A percentile compares a stretch with the other conserved stretches of the same genome.
Evolutionary conservation across 30 jellyfish, hydroid and myxozoan species (phyloP).

Genomic region (Chrysaora quinquecirrha): DNA sequence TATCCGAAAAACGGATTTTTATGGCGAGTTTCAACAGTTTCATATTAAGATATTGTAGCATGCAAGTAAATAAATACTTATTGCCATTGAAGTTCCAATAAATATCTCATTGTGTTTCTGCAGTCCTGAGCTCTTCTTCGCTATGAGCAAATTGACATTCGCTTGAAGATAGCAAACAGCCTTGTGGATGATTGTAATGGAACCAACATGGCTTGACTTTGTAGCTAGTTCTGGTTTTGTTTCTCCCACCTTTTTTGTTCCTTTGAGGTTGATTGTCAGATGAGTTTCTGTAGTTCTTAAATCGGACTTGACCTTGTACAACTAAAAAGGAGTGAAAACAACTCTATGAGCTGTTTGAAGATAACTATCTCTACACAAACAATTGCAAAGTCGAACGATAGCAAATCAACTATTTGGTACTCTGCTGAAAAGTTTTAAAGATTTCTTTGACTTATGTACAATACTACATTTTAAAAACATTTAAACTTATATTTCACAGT

Average conservation of each 20-base stretch:
- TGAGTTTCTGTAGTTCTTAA: conserved; percentile 62
- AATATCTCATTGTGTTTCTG: not conserved
- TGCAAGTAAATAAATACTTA: not conserved
- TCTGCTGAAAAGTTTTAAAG: no score
- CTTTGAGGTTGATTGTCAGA: conserved; percentile 8
- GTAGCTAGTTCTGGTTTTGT: not conserved
- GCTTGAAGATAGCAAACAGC: conserved; percentile 61
- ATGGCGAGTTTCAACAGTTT: no score
- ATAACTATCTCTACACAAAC: no score
- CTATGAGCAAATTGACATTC: conserved; percentile 81
- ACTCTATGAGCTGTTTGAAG: no score
- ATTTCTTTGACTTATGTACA: no score
- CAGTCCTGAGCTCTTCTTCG: conserved; percentile 36
- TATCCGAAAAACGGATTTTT: no score
- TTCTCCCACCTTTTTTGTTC: conserved; percentile 24
- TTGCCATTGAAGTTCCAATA: not conserved
- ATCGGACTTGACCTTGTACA: conserved; percentile 71
- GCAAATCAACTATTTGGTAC: not conserved
- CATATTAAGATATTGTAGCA: not conserved
- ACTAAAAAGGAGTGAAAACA: conserved; percentile 48
- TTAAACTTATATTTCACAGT: no score
- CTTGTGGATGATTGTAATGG: conserved; percentile 87
- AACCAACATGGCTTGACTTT: conserved; percentile 90
- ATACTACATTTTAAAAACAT: no score
- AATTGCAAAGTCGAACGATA: not conserved